Conservation (phyloP, 2,113 vertebrate genomes). For the Pygathrix nemaeus region DNA sequence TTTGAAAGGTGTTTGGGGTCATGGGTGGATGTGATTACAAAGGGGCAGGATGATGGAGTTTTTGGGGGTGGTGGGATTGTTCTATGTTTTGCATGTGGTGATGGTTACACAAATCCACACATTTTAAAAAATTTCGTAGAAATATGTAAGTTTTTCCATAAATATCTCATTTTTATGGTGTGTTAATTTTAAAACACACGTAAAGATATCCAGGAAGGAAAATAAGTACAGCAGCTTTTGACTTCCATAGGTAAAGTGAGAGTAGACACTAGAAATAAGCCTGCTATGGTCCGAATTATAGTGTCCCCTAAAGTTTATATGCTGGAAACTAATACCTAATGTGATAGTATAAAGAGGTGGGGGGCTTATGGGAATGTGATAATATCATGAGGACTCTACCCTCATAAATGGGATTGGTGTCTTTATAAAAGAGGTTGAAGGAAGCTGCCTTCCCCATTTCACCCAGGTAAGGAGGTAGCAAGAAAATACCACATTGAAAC, state of each 20-base stretch:
- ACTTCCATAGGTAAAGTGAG: not conserved
- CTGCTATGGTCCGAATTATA: not conserved
- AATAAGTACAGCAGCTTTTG: not conserved
- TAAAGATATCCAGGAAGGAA: not conserved
- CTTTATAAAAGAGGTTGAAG: not conserved
- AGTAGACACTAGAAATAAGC: too few species aligned
- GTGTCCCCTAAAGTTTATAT: too few species aligned
- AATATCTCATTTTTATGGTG: not conserved
- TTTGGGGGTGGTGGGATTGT: not conserved
- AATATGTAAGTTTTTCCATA: not conserved
- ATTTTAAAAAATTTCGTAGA: not conserved
- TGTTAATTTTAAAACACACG: not conserved
- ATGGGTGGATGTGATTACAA: not conserved
- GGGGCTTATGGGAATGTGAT: not conserved
- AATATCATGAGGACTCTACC: not conserved
- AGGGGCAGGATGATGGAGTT: not conserved
- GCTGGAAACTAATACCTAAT: not conserved
- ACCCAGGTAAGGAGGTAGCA: not conserved
- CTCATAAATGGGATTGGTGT: not conserved
- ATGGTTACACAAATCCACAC: not conserved
- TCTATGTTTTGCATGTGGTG: not conserved
- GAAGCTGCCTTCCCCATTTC: not conserved
- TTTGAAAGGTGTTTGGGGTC: not conserved
- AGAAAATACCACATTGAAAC: not conserved
- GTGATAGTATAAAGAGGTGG: not conserved